Conservation (phyloP, 2,113 vertebrate species). For the Sinocyclocheilus grahami region DNA sequence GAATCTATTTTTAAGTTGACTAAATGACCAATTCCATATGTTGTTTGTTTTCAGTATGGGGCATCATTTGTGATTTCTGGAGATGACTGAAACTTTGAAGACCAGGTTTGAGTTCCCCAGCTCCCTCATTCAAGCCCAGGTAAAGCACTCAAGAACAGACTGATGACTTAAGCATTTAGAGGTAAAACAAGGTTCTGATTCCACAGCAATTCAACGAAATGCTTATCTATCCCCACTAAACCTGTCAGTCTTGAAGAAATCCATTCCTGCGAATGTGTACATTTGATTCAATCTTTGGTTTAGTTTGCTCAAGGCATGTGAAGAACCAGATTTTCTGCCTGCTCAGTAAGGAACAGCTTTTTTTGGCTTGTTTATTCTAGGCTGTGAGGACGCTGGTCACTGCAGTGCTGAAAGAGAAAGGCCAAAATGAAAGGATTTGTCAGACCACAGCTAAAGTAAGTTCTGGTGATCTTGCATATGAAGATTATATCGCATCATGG, state of each 20-base stretch:
- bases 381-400: slow-evolving; percentile 85
- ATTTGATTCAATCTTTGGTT: not conserved
- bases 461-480: slow-evolving; percentile 5
- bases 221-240: not conserved
- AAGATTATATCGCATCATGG: not conserved
- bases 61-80: slow-evolving; percentile 49
- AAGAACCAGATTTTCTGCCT: not conserved
- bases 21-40: not conserved
- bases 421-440: slow-evolving; percentile 74
- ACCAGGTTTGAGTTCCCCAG: slow-evolving; percentile 89
- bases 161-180: not conserved
- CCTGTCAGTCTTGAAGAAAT: not conserved
- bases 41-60: slow-evolving; percentile 13
- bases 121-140: slow-evolving; percentile 89
- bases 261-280: not conserved
- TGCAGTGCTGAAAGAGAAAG: slow-evolving; percentile 88
- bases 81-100: slow-evolving; percentile 85
- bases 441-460: slow-evolving; percentile 82
- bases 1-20: not conserved
- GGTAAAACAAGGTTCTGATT: not conserved
- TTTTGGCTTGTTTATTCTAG: slow-evolving; percentile 64
- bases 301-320: not conserved
- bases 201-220: not conserved
- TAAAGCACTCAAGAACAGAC: slow-evolving; percentile 59
- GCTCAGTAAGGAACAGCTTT: not conserved